Conservation (phyloP, 2,888 invertebrate genomes). For the Folsomia candida region DNA sequence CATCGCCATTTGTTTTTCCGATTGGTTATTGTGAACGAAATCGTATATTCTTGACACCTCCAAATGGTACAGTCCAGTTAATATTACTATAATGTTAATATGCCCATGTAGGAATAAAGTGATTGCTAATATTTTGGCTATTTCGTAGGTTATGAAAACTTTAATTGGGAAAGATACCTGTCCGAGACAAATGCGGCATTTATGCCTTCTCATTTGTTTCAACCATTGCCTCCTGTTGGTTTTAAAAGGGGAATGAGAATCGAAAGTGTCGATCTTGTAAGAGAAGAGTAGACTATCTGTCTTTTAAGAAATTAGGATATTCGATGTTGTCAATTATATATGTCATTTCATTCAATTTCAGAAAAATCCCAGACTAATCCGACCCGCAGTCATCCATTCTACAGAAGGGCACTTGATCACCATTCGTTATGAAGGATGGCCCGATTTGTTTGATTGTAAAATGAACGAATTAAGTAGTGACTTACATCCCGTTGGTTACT, state of each 20-base stretch:
- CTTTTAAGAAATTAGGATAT: too few relatives aligned
- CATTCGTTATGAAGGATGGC: conserved; percentile 87
- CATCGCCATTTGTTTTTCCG: conserved; percentile 88
- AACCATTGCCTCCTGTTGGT: conserved; percentile 71
- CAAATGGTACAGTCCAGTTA: conserved; percentile 73
- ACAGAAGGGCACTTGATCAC: conserved; percentile 69
- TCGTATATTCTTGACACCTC: conserved; percentile 73
- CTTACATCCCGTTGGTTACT: conserved; percentile 90
- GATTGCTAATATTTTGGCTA: too few relatives aligned
- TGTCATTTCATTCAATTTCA: conserved; percentile 13
- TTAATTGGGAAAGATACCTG: conserved; percentile 83
- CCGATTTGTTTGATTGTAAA: conserved; percentile 78
- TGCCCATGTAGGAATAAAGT: too few relatives aligned
- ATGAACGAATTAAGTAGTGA: conserved; percentile 86
- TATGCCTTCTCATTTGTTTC: conserved; percentile 79
- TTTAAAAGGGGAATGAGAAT: conserved; percentile 82
- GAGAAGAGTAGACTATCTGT: neutral
- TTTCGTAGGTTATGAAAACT: too few relatives aligned
- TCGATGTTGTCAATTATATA: too few relatives aligned
- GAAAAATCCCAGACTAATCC: conserved; percentile 70
- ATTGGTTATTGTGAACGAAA: conserved; percentile 88
- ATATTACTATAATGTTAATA: too few relatives aligned
- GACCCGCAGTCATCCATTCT: conserved; percentile 78
- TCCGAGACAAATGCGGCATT: conserved; percentile 75
- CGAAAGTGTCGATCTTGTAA: conserved; percentile 76